Base-by-base conservation (phyloP, 2,797 vertebrate genomes). In the Emydoidea blandingii region DNA sequence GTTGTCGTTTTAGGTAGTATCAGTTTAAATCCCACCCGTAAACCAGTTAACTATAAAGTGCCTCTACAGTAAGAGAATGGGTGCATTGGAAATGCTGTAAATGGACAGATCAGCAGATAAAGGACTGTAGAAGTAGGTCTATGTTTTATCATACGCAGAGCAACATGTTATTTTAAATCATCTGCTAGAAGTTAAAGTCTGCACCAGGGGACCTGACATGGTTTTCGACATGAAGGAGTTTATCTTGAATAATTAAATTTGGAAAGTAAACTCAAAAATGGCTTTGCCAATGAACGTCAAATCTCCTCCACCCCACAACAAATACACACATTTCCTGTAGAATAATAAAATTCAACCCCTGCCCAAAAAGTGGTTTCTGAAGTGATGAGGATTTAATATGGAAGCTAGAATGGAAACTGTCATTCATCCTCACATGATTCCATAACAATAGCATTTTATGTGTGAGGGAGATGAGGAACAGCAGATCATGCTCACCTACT, bases 181-280 rank as follows among this genome's bases (percentile, higher is more conserved):
- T 59, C 44, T 34, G 59, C 53, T 49, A 62, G 56, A 79, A 62
- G 54, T 6, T 27, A 37, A 62, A 37, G 11, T 86, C 74, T 8
- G 14, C 4, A 50, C 47, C 3, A 62, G 8, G 15, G 31, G 44
- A 49, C 29, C 41, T 59, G 18, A 23, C n/a, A 56, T 57, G 44
- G 47, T 52, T 79, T 34, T 79, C 29, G 19, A 50, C 56, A 47
- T 78, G 14, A 47, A 78, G 44, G 23, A 31, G 41, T 18, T 49
- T 78, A 49, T 78, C 15, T 49, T 78, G 47, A 78, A 54, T 41
- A 21, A 82, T 91, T 81, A 87, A 27, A 56, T 88, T 74, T 85
- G 65, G 41, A 90, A 89, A 81, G 52, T 52, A 90, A 83, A 65
- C 82, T 94, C 86, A 93, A 44, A 91, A 93, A 44, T 44, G 74